Conservation (phyloP, 2,113 vertebrate species). For the Odontophorus gujanensis region DNA sequence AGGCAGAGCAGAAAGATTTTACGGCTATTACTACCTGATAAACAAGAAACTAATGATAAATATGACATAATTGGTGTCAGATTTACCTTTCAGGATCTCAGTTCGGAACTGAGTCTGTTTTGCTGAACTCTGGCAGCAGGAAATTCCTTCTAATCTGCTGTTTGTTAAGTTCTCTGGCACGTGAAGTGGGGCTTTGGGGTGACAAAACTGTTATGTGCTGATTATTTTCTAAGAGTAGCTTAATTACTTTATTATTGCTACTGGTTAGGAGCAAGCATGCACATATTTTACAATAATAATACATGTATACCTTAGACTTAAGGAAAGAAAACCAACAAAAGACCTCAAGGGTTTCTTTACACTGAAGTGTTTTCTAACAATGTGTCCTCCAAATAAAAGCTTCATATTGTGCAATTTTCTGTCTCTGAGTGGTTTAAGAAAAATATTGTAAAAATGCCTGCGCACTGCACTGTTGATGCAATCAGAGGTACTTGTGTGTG, state of each 20-base stretch:
- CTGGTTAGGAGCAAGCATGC: not conserved
- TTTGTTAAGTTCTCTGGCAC: not conserved
- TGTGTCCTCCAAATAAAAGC: not conserved
- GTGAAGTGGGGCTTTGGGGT: not conserved
- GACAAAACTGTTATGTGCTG: not conserved
- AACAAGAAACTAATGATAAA: not conserved
- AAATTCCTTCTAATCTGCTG: not conserved
- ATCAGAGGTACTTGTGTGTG: not conserved
- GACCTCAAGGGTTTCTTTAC: not conserved
- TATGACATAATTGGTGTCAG: not conserved
- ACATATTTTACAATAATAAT: not conserved
- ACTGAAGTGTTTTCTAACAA: not conserved
- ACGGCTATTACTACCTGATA: not conserved
- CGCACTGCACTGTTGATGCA: not conserved
- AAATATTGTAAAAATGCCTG: not conserved
- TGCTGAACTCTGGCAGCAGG: not conserved
- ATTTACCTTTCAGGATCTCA: not conserved
- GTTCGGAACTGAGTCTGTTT: rapidly evolving
- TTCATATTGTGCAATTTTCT: not conserved
- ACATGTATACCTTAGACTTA: not conserved
- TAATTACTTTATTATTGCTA: not conserved
- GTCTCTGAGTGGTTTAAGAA: not conserved
- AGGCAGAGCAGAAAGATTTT: not conserved
- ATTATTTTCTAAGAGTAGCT: not conserved
- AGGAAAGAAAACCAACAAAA: not conserved